These are phyloP conservation scores for Cassiopea xamachana DNA, from an alignment of 30 jellyfish, hydroid and myxozoan genomes.

Conservation along the genomic window DNA sequence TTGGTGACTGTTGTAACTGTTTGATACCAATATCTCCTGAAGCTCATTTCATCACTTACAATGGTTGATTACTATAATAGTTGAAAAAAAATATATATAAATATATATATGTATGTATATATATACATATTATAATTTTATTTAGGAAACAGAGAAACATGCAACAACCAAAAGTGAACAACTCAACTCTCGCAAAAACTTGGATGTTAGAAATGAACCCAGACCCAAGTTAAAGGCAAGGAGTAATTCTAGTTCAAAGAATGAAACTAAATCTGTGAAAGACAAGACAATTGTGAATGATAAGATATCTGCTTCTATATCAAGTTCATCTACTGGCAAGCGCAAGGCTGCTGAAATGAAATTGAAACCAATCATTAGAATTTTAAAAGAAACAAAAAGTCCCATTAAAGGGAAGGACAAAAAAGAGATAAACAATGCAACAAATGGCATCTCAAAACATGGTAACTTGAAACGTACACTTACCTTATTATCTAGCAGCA, in stretches of 20 bases:
- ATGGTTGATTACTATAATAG: no score
- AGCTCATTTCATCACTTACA: no score
- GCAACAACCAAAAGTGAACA: background rate
- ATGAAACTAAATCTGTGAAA: background rate
- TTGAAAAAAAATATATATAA: no score
- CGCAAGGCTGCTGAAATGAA: background rate
- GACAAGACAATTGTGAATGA: background rate
- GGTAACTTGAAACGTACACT: background rate
- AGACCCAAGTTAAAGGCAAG: background rate
- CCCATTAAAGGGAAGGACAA: background rate
- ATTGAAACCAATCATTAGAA: conserved; percentile 16
- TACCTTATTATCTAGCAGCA: background rate
- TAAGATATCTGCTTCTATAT: background rate
- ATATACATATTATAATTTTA: background rate
- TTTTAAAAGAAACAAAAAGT: background rate
- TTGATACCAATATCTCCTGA: no score
- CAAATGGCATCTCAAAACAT: background rate
- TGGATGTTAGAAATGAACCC: background rate
- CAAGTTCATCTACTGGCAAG: background rate
- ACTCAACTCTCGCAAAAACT: background rate
- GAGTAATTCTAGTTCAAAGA: background rate
- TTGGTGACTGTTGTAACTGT: no score
- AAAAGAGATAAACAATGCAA: background rate
- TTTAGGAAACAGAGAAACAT: background rate
- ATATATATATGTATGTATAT: no score